Evolutionary conservation across 2,113 vertebrate species (phyloP), one percentile per base, ranked within the genome.

Genomic region (Atractosteus spatula): DNA sequence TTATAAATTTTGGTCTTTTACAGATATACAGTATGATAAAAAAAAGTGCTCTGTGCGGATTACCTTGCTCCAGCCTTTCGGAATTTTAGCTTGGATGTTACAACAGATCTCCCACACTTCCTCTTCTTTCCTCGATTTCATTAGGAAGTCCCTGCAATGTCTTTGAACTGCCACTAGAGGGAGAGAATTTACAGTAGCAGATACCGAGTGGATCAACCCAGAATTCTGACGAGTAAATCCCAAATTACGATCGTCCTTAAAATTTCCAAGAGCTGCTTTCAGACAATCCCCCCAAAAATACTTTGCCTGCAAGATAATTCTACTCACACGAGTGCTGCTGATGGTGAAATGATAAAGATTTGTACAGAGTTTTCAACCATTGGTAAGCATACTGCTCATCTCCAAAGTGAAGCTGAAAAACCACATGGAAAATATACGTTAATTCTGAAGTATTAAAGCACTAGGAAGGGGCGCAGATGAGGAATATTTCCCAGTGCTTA

Each of bases 21-120:
- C n/a, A n/a, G n/a, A n/a, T 14, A 14, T 59, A n/a, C 14, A 59
- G 14, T 59, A 59, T 59, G 10, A 10, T 10, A 51, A 7, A 7
- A 51, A 51, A 51, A 51, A 51, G 5, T 59, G 14, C 3, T 59
- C 57, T 7, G 51, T 16, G 8, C 70, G 8, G 64, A 51, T 66
- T 77, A 74, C 76, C 71, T 59, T 66, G 71, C 54, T 77, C 76
- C 76, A 74, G 62, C 76, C 72, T 41, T 57, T 55, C 41, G 76
- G 71, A 10, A 74, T 54, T 57, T 77, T 77, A 14, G 76, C 62
- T 43, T 74, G 57, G 8, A 77, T 57, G 17, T 68, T 73, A 41
- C 17, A 29, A 66, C 76, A 77, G 8, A 62, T 61, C 55, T 77
- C 71, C 16, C 66, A 65, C 8, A 77, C 14, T 45, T 74, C 76